A percentile compares a stretch with the other conserved stretches of the same genome.
Evolutionary conservation across 2,113 vertebrate genomes (phyloP).

Genomic region (Suricata suricatta): DNA sequence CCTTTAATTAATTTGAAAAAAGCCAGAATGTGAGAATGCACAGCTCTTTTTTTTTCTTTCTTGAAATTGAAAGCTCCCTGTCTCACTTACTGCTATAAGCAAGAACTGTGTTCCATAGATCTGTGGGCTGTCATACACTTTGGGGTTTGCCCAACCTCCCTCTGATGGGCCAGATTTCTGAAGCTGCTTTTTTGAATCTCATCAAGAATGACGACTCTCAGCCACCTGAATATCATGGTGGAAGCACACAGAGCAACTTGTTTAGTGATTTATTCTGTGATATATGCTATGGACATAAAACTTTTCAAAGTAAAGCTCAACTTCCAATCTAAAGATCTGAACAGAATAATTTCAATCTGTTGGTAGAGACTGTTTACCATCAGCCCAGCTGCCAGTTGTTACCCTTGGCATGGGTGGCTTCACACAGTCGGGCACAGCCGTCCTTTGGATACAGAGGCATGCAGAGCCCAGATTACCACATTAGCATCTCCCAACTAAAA

Average conservation of each 20-base stretch:
- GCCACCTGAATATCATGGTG: slow-evolving; percentile 29
- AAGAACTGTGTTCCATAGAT: background rate
- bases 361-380: slow-evolving; percentile 48
- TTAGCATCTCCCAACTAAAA: slow-evolving; percentile 56
- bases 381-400: slow-evolving; percentile 26
- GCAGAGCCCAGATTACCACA: slow-evolving; percentile 56
- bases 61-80: slow-evolving; percentile 22
- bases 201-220: slow-evolving; percentile 41
- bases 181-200: slow-evolving; percentile 53
- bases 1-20: slow-evolving; percentile 23
- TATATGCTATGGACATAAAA: slow-evolving; percentile 36
- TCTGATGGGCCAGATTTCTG: slow-evolving; percentile 1
- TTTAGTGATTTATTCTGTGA: slow-evolving; percentile 66
- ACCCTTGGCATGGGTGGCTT: slow-evolving; percentile 1
- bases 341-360: slow-evolving; percentile 63
- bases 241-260: slow-evolving; percentile 62
- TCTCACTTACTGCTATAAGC: background rate
- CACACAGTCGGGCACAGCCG: background rate
- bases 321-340: slow-evolving; percentile 63
- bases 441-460: background rate
- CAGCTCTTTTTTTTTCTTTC: background rate
- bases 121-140: background rate
- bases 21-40: slow-evolving; percentile 13
- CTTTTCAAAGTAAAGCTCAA: slow-evolving; percentile 63
- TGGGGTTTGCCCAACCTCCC: background rate